Conservation (phyloP, 2,113 vertebrate species). For the Phrynocephalus versicolor region DNA sequence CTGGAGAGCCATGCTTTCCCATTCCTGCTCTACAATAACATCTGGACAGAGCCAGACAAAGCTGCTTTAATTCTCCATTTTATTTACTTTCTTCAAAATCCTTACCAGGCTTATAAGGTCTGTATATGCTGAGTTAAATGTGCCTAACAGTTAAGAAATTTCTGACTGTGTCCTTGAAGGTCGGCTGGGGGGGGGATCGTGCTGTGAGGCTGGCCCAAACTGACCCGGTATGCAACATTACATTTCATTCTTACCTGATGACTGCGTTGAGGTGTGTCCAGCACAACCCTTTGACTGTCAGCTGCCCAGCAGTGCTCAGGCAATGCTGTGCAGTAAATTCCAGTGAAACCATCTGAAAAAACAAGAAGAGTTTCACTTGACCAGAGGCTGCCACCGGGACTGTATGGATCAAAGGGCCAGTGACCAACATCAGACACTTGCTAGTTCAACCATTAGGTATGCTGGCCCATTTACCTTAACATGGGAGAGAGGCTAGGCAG, state of each 20-base stretch:
- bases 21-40: background rate
- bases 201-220: background rate
- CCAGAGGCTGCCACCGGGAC: background rate
- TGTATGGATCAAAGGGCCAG: background rate
- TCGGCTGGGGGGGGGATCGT: background rate
- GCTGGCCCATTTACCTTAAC: background rate
- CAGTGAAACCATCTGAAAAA: conserved; percentile 82
- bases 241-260: conserved; percentile 73
- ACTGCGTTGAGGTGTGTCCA: conserved; percentile 85
- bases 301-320: conserved; percentile 88
- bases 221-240: background rate
- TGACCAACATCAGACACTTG: background rate
- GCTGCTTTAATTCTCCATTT: background rate
- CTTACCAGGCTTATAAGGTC: background rate
- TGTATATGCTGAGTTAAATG: background rate
- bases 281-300: conserved; percentile 84
- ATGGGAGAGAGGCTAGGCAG: too few relatives aligned
- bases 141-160: background rate
- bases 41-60: background rate
- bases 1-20: too few relatives aligned
- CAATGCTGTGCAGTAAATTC: conserved; percentile 83
- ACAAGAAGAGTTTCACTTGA: conserved; percentile 2
- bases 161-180: background rate
- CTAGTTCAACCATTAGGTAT: background rate
- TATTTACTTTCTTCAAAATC: background rate